A percentile compares a stretch with the other conserved stretches of the same genome.
phyloP scores from a whole-genome alignment of 2,888 invertebrate species.

The Eupithecia dodoneata region DNA sequence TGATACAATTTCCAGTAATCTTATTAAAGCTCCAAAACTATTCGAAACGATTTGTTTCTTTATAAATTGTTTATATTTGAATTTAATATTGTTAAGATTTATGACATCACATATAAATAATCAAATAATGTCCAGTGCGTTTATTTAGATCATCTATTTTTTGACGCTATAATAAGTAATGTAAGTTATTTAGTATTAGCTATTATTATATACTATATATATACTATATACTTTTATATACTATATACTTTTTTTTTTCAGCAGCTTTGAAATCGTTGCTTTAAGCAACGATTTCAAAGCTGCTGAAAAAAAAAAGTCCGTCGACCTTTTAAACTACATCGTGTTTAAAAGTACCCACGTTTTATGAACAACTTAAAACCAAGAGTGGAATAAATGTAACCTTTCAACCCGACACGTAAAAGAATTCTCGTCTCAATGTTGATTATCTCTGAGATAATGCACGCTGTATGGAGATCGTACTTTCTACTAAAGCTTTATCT shows the following conservation, averaged over 20 bases:
- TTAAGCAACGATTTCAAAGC: background rate
- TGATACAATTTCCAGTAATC: slow-evolving; percentile 32
- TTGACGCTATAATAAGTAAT: background rate
- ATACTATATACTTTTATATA: no score
- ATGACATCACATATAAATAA: background rate
- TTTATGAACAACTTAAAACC: slow-evolving; percentile 29
- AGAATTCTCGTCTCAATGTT: slow-evolving; percentile 45
- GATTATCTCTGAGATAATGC: slow-evolving; percentile 46
- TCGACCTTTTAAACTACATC: slow-evolving; percentile 19
- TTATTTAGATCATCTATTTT: background rate
- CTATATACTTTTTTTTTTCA: no score
- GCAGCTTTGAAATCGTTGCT: no score
- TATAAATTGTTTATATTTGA: slow-evolving; percentile 11
- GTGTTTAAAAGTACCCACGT: slow-evolving; percentile 23
- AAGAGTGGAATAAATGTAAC: slow-evolving; percentile 45
- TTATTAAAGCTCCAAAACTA: slow-evolving; percentile 23
- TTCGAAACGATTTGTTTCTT: slow-evolving; percentile 7
- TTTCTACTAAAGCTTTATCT: slow-evolving; percentile 40
- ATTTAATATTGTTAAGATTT: slow-evolving; percentile 8
- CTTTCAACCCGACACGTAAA: slow-evolving; percentile 62
- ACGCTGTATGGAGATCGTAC: slow-evolving; percentile 39
- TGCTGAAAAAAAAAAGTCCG: slow-evolving; percentile 3
- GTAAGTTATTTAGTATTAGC: background rate
- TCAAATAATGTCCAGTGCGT: background rate
- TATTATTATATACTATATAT: no score